Evolutionary conservation across 2,113 vertebrate species (phyloP).

Genomic region (Accipiter virgatus): DNA sequence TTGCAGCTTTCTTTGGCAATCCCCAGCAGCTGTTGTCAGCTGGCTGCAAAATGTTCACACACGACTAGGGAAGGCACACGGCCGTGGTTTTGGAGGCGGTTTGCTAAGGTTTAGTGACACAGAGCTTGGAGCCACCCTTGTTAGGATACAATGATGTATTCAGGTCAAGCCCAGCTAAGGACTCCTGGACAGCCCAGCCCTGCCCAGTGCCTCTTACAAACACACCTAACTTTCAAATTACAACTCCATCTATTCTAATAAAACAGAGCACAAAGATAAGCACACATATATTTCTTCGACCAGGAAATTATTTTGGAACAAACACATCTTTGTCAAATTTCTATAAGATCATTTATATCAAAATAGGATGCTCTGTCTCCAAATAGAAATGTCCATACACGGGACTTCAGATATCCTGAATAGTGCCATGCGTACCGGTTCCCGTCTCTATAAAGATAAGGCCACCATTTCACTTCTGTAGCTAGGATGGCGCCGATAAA

Average conservation of each 20-base stretch:
- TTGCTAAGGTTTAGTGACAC: neutral
- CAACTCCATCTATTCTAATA: neutral
- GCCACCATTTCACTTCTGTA: neutral
- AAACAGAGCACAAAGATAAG: neutral
- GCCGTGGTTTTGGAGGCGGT: neutral
- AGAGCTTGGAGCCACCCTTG: neutral
- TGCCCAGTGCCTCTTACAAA: neutral
- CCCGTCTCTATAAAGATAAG: neutral
- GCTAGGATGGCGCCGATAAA: neutral
- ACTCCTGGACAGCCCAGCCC: neutral
- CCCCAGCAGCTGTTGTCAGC: neutral
- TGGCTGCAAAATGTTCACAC: neutral
- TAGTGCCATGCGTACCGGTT: rapidly evolving
- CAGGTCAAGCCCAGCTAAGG: neutral
- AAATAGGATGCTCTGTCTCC: neutral
- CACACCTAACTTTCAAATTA: neutral
- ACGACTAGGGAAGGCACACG: neutral
- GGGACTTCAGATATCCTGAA: neutral
- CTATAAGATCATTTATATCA: neutral
- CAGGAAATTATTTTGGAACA: neutral
- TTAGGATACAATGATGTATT: neutral
- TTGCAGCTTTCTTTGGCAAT: neutral
- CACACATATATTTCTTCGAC: neutral
- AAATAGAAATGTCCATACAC: neutral
- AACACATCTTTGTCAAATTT: neutral